Evolutionary conservation across 1,140 invertebrate species (phyloP), one percentile per base, ranked within the genome.

Genomic region (Neodiprion pinetum): DNA sequence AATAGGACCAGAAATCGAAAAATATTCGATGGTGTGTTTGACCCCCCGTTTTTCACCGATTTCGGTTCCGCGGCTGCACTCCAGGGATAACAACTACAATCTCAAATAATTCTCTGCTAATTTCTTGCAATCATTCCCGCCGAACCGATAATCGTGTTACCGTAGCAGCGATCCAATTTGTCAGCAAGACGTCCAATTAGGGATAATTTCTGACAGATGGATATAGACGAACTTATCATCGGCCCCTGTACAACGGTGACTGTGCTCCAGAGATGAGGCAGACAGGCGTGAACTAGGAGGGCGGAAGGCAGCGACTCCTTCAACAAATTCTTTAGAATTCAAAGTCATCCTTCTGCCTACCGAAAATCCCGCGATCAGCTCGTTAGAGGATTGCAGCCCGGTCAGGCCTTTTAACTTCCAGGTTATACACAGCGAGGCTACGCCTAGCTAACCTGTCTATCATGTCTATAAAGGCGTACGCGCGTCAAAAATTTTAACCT

Each of bases 161-260:
- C 11, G 5, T 61, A 40, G 53, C 53, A 17, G 17, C 76, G 72
- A 77, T 77, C 74, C 72, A 78, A 76, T 80, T 81, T 77, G 75
- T 79, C 73, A 73, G 72, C 67, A 76, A 80, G 79, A 81, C 77
- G 81, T 82, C 84, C 81, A 86, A 86, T 86, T 83, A 84, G 80
- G 77, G 76, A 72, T 67, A 73, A 75, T 81, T 81, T 80, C 83
- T 80, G 80, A 80, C 76, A 81, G 80, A 81, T 81, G 78, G 76
- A 77, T 40, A 76, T 17, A 69, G 67, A 21, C 74, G 76, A 80
- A 79, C 83, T 80, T 82, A 82, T 85, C 80, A 76, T 78, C 77
- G 75, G 78, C 78, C 66, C 72, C 21, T 5, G 5, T 40, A 40
- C 28, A 40, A 40, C 28, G 28, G 28, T 40, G 28, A 40, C 28